A percentile compares a stretch with the other conserved stretches of the same genome.
phyloP scores from a whole-genome alignment of 2,797 vertebrate genomes.

The Borostomias antarcticus region DNA sequence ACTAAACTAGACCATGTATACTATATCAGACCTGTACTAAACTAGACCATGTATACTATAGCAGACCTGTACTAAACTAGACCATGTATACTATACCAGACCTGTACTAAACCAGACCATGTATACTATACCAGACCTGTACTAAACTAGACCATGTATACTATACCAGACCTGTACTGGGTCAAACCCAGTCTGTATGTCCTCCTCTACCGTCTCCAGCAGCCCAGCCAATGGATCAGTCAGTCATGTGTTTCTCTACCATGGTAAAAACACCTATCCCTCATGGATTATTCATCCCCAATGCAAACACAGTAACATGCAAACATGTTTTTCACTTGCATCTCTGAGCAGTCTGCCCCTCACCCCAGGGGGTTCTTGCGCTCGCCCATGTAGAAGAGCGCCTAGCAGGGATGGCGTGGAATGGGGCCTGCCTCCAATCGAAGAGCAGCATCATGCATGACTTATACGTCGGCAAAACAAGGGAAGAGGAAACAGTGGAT shows the following conservation, averaged over 20 bases:
- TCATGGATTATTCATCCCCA: slow-evolving; percentile 58
- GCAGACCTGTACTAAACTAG: no score
- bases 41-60: no score
- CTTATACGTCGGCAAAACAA: slow-evolving; percentile 49
- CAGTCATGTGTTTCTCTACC: slow-evolving; percentile 32
- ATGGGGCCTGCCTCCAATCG: slow-evolving; percentile 25
- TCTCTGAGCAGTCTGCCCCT: slow-evolving; percentile 49
- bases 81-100: no score
- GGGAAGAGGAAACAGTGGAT: slow-evolving; percentile 33
- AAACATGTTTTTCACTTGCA: slow-evolving; percentile 62
- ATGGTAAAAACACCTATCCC: slow-evolving; percentile 38
- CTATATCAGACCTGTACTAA: no score
- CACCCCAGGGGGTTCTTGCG: slow-evolving; percentile 32
- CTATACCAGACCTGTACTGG: background rate
- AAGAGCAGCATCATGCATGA: slow-evolving; percentile 29
- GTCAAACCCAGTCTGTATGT: background rate
- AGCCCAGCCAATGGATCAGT: slow-evolving; percentile 15
- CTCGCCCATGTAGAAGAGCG: slow-evolving; percentile 42
- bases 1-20: no score
- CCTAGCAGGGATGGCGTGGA: slow-evolving; percentile 31
- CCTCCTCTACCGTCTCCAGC: slow-evolving; percentile 9
- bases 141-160: no score
- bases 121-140: background rate
- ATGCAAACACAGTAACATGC: slow-evolving; percentile 68
- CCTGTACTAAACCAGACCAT: background rate